Evolutionary conservation across 2,113 vertebrate genomes (phyloP), one percentile per base, ranked within the genome.

Genomic region (Oncorhynchus masou): DNA sequence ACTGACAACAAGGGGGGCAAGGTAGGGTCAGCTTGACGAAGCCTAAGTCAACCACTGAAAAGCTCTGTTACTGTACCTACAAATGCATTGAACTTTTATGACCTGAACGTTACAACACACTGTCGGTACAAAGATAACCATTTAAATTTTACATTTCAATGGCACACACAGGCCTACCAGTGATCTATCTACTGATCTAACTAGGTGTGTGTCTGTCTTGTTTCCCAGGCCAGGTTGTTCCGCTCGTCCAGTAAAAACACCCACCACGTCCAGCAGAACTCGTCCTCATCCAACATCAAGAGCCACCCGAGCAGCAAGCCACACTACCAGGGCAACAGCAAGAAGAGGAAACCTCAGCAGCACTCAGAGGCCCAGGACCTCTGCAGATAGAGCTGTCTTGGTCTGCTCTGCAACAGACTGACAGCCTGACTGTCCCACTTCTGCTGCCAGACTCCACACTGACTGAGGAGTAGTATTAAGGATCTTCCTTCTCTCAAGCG

Each of bases 281-380:
- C 94, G 51, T 84, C 94, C 62, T 84, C 84, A 74, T 92, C 95
- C 77, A 91, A 92, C 85, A 94, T 90, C 94, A 98, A 96, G 89
- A 94, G 92, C 15, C 94, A 95, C 79, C 96, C 93, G 80, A 95
- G 91, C 88, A 94, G 90, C 94, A 97, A 96, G 90, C 93, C 95
- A 51, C 95, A 96, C 87, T 95, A 95, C 84, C 96, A 94, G 86
- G 94, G 93, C 92, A 94, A 95, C n/a, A 93, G 94, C 92, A 99
- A 98, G 90, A 98, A 95, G 92, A 96, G 97, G 95, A 99, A 96
- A 95, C 96, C 97, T 62, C 59, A 62, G 91, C 95, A 96, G 92
- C 93, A 95, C 78, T 54, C 51, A 19, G 98, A 98, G 80, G 88
- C 92, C 0, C 92, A 96, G 69, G 96, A 98, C 87, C 94, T 97